Conservation (phyloP, 1,140 invertebrate species). For the Vanessa tameamea region DNA sequence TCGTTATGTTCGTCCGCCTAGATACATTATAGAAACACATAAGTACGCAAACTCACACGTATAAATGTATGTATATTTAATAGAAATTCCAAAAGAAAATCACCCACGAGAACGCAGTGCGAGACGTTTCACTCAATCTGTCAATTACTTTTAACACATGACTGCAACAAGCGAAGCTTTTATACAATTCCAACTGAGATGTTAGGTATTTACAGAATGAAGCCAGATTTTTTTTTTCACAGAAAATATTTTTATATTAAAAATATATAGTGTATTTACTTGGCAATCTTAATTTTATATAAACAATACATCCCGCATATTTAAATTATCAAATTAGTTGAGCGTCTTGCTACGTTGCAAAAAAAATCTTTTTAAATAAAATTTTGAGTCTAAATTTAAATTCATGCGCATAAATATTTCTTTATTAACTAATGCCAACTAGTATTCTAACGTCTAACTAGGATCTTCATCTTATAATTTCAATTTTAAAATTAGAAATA, state of each 20-base stretch:
- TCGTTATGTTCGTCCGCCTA: neutral
- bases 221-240: neutral
- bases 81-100: neutral
- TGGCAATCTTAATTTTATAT: too few species aligned
- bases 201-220: neutral
- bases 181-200: conserved; percentile 26
- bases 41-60: neutral
- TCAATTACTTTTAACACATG: conserved; percentile 49
- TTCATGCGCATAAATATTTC: too few species aligned
- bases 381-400: too few species aligned
- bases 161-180: conserved; percentile 44
- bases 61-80: neutral
- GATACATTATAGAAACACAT: neutral
- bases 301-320: too few species aligned
- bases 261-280: too few species aligned
- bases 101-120: conserved; percentile 3
- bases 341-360: too few species aligned
- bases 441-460: too few species aligned
- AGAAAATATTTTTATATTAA: neutral
- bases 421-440: too few species aligned
- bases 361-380: too few species aligned
- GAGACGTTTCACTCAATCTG: conserved; percentile 59
- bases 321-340: too few species aligned
- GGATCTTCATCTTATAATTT: too few species aligned
- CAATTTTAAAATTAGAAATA: too few species aligned